Percentiles rank a stretch among this genome's conserved stretches.
Evolutionary conservation across 2,797 vertebrate genomes (phyloP).

Genomic region (Phoebastria nigripes): DNA sequence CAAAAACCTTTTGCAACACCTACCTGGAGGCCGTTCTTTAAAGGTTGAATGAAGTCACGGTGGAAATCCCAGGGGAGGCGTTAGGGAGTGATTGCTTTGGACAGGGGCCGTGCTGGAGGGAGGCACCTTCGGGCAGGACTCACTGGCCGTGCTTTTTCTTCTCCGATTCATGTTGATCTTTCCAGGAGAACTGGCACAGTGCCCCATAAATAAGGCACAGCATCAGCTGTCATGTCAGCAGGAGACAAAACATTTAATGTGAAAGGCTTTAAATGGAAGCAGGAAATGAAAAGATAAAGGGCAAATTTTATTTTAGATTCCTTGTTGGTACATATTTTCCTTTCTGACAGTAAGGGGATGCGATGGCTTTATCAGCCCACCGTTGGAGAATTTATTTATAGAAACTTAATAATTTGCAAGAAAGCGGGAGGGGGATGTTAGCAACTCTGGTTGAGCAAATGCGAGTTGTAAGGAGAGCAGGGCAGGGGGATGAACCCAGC

Average conservation of each 20-base stretch:
- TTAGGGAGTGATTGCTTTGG: background rate
- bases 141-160: background rate
- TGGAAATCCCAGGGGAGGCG: background rate
- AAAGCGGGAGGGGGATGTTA: background rate
- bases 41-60: background rate
- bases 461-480: background rate
- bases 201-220: slow-evolving; percentile 5
- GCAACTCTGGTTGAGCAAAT: background rate
- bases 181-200: slow-evolving; percentile 24
- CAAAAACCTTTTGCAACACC: background rate
- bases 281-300: slow-evolving; percentile 39
- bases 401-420: background rate
- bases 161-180: background rate
- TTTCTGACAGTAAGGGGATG: background rate
- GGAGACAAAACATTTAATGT: slow-evolving; percentile 28
- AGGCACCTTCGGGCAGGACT: background rate
- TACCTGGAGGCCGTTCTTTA: background rate
- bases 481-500: background rate
- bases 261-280: slow-evolving; percentile 48
- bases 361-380: background rate
- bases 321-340: background rate
- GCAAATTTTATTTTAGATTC: slow-evolving; percentile 17
- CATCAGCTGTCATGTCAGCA: slow-evolving; percentile 25
- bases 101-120: background rate
- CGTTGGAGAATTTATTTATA: background rate